A percentile compares a stretch with the other conserved stretches of the same genome.
Evolutionary conservation across 2,797 vertebrate species (phyloP).

Genomic region (Periophthalmus magnuspinnatus): DNA sequence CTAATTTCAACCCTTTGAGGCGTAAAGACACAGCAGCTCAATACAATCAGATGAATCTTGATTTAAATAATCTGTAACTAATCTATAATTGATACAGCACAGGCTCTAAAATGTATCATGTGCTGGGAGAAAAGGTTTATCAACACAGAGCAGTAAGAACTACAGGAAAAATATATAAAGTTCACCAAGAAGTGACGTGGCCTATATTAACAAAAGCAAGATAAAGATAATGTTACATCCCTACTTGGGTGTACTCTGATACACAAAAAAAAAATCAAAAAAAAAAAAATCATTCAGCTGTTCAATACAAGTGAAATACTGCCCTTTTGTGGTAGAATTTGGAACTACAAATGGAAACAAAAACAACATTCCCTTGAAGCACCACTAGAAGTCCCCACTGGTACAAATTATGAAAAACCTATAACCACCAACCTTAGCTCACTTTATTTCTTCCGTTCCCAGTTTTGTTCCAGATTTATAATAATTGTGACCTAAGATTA

Average conservation of each 20-base stretch:
- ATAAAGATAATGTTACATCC: not conserved
- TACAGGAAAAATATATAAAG: not conserved
- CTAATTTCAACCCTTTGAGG: not conserved
- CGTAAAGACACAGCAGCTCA: not conserved
- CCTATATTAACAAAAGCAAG: not conserved
- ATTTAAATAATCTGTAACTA: not conserved
- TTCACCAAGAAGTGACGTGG: not conserved
- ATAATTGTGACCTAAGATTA: not conserved
- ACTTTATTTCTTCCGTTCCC: not conserved
- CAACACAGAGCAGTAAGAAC: not conserved
- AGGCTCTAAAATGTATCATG: not conserved
- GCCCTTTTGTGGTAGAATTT: slow-evolving; percentile 28
- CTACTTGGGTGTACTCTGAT: not conserved
- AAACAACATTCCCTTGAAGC: not conserved
- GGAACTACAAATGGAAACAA: not conserved
- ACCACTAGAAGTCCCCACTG: slow-evolving; percentile 20
- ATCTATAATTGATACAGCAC: too few species aligned
- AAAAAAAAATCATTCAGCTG: not conserved
- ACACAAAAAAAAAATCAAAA: not conserved
- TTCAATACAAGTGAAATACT: not conserved
- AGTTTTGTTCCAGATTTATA: not conserved
- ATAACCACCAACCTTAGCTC: not conserved
- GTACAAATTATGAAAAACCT: not conserved
- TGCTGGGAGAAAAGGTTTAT: not conserved
- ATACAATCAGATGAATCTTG: not conserved